Conservation (phyloP, 35 echinoderm and acorn worm genomes). For the Lytechinus variegatus region DNA sequence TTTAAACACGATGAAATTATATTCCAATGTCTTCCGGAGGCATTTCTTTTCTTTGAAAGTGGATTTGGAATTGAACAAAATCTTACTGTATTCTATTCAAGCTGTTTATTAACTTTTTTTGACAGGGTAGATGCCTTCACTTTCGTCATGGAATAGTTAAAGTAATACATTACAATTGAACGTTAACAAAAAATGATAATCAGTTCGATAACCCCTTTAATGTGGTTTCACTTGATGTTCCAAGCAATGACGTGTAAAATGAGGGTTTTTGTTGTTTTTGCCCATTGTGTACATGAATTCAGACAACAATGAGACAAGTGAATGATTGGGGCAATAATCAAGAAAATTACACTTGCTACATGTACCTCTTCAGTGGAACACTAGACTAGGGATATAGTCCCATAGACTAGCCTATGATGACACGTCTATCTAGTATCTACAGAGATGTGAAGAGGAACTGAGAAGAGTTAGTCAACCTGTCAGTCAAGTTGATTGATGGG, state of each 20-base stretch:
- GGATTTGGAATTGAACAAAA: too few relatives aligned
- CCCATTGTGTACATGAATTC: neutral
- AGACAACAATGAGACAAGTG: neutral
- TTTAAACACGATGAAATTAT: too few relatives aligned
- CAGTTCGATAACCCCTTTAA: too few relatives aligned
- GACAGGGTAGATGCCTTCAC: neutral
- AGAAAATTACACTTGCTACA: neutral
- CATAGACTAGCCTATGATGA: too few relatives aligned
- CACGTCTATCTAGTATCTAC: neutral
- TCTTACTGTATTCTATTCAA: too few relatives aligned
- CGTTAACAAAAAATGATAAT: too few relatives aligned
- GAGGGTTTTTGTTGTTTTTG: neutral
- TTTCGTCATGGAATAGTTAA: neutral
- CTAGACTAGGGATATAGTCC: neutral
- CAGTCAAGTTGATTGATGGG: slow-evolving; percentile 43
- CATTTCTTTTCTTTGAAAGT: too few relatives aligned
- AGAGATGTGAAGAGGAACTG: neutral
- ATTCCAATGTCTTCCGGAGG: too few relatives aligned
- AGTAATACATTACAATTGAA: neutral
- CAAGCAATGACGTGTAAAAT: neutral
- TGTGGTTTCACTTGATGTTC: neutral
- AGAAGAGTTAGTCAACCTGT: neutral
- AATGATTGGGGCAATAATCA: neutral
- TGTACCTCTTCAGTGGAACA: neutral
- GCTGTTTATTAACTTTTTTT: neutral